Evolutionary conservation across 2,888 invertebrate genomes (phyloP).

Genomic region (Coleophora flavipennella): DNA sequence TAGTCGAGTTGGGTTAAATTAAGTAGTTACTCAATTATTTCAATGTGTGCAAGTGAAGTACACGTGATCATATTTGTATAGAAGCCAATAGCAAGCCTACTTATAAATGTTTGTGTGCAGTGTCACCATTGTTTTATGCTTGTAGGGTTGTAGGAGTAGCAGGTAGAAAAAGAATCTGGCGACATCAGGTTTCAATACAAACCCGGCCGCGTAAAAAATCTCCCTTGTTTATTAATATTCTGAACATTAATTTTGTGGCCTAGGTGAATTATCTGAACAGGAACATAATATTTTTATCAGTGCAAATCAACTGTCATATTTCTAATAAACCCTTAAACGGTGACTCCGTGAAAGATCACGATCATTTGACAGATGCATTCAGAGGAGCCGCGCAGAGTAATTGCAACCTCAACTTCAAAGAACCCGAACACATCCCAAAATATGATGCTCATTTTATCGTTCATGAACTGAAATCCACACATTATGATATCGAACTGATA

Average conservation of each 20-base stretch:
- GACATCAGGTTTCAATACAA: no score
- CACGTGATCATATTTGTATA: no score
- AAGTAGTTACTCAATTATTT: no score
- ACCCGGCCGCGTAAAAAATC: no score
- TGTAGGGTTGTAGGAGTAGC: no score
- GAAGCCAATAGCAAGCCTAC: no score
- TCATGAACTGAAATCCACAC: slow-evolving; percentile 17
- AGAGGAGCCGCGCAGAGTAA: slow-evolving; percentile 2
- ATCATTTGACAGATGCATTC: slow-evolving; percentile 5
- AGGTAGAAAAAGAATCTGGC: no score
- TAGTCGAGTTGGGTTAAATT: no score
- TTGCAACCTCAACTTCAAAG: slow-evolving; percentile 5
- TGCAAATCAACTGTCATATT: slow-evolving; percentile 1
- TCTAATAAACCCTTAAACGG: no score
- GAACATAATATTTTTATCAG: slow-evolving; percentile 6
- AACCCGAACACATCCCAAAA: slow-evolving; percentile 1
- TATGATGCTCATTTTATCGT: slow-evolving; percentile 21
- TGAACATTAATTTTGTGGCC: background rate
- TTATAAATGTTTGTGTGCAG: no score
- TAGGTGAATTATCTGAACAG: slow-evolving; percentile 1
- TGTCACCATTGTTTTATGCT: no score
- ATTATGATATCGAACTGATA: slow-evolving; percentile 17
- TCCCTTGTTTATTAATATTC: background rate
- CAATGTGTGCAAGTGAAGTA: no score
- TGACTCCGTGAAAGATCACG: slow-evolving; percentile 4